phyloP scores from a whole-genome alignment of 2,888 invertebrate species.

The Microplitis manilae region DNA sequence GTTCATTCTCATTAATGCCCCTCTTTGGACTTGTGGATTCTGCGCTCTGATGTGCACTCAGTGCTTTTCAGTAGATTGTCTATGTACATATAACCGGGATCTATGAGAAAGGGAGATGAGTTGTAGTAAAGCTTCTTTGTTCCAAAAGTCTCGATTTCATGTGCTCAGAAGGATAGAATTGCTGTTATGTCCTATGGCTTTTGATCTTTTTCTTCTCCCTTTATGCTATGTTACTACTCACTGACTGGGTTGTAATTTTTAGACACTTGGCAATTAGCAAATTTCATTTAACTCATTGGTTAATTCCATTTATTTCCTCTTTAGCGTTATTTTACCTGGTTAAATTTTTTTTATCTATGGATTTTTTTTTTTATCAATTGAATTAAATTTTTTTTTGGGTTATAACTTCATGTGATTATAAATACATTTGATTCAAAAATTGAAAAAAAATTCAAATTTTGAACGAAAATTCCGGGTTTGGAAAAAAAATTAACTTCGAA shows the following conservation, averaged over 20 bases:
- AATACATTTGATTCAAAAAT: too few relatives aligned
- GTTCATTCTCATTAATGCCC: constrained; percentile 9
- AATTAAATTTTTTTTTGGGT: too few relatives aligned
- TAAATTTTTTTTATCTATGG: too few relatives aligned
- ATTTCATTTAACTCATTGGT: constrained; percentile 9
- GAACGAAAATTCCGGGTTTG: too few relatives aligned
- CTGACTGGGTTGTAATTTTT: constrained; percentile 16
- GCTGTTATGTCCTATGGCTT: constrained; percentile 13
- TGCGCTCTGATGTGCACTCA: constrained; percentile 49
- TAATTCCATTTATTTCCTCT: constrained; percentile 4
- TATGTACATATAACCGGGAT: neutral
- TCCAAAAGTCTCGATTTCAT: constrained; percentile 43
- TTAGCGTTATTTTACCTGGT: neutral
- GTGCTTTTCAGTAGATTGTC: neutral
- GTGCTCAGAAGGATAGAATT: neutral
- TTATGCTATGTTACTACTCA: neutral
- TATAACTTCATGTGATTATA: too few relatives aligned
- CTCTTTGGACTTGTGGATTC: constrained; percentile 37
- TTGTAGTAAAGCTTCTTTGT: constrained; percentile 48
- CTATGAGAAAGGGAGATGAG: constrained; percentile 38
- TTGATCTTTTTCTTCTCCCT: constrained; percentile 14
- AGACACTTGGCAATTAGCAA: constrained; percentile 18
- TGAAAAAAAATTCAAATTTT: too few relatives aligned
- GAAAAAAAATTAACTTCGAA: too few relatives aligned
- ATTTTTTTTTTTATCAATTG: too few relatives aligned